Evolutionary conservation across 2,113 vertebrate genomes (phyloP).

Genomic region (Bagarius yarrelli): DNA sequence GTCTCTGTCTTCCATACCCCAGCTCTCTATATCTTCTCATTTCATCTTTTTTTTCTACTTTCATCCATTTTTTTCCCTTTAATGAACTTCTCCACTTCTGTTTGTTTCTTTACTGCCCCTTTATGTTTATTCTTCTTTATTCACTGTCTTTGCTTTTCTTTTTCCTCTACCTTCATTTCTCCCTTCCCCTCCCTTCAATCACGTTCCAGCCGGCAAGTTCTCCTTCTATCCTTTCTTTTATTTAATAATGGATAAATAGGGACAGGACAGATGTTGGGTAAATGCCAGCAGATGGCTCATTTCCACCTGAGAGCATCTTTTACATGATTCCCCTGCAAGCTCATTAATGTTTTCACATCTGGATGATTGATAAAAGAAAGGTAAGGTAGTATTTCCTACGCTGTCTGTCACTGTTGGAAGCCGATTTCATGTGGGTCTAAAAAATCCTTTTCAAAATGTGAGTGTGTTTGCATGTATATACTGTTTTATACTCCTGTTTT

Average conservation of each 20-base stretch:
- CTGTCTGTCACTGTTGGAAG: neutral
- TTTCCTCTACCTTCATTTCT: neutral
- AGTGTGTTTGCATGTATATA: neutral
- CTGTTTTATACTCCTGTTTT: neutral
- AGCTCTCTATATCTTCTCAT: neutral
- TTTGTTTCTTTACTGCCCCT: neutral
- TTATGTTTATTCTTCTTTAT: neutral
- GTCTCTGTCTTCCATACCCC: neutral
- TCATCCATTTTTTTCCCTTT: neutral
- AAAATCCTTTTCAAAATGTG: neutral
- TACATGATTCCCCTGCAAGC: slow-evolving; percentile 26
- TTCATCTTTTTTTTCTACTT: neutral
- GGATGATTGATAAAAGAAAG: slow-evolving; percentile 28
- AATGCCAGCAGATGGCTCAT: slow-evolving; percentile 40
- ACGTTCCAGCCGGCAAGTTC: neutral
- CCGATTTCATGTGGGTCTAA: slow-evolving; percentile 5
- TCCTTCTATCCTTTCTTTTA: neutral
- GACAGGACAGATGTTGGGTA: slow-evolving; percentile 40
- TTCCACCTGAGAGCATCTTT: slow-evolving; percentile 40
- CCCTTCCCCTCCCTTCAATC: neutral
- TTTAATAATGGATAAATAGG: slow-evolving; percentile 8
- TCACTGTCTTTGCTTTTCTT: neutral
- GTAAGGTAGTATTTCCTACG: slow-evolving; percentile 9
- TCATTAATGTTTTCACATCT: slow-evolving; percentile 40
- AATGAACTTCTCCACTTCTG: too few species aligned